These are phyloP conservation scores for Prionchulus punctatus DNA, from an alignment of 2,888 invertebrate genomes.

Conservation along the genomic window DNA sequence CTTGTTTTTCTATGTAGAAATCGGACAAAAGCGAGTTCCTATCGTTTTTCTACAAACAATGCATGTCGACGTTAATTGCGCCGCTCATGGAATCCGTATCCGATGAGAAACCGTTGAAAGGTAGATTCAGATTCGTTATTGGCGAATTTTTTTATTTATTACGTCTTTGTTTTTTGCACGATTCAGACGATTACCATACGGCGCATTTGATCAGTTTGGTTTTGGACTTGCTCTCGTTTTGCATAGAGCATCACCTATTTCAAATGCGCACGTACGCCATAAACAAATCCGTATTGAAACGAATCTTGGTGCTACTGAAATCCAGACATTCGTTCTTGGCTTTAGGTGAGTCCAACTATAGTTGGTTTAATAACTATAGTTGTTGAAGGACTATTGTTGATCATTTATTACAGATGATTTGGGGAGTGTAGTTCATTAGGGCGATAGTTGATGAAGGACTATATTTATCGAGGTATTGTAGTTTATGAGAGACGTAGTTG, in stretches of 20 bases:
- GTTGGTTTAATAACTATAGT: too few species aligned
- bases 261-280: slow-evolving; percentile 95
- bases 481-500: too few species aligned
- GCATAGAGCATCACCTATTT: slow-evolving; percentile 96
- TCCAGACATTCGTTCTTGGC: slow-evolving; percentile 93
- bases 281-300: slow-evolving; percentile 82
- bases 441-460: too few species aligned
- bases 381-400: too few species aligned
- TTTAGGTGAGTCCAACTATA: slow-evolving; percentile 49
- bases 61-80: slow-evolving; percentile 86
- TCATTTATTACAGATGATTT: too few species aligned
- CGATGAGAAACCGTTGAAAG: slow-evolving; percentile 49
- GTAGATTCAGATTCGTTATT: slow-evolving; percentile 19
- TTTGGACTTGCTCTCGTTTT: slow-evolving; percentile 85
- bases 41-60: slow-evolving; percentile 94
- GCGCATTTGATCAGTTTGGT: slow-evolving; percentile 87
- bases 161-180: too few species aligned
- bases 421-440: too few species aligned
- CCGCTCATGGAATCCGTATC: slow-evolving; percentile 84
- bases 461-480: too few species aligned
- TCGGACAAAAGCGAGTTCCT: slow-evolving; percentile 96
- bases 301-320: slow-evolving; percentile 86
- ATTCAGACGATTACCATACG: slow-evolving; percentile 71
- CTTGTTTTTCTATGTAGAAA: slow-evolving; percentile 44
- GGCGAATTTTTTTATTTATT: background rate